Percentiles rank a stretch among this genome's conserved stretches.
Conservation (phyloP, 2,797 vertebrate genomes). For the Bradypus variegatus region DNA sequence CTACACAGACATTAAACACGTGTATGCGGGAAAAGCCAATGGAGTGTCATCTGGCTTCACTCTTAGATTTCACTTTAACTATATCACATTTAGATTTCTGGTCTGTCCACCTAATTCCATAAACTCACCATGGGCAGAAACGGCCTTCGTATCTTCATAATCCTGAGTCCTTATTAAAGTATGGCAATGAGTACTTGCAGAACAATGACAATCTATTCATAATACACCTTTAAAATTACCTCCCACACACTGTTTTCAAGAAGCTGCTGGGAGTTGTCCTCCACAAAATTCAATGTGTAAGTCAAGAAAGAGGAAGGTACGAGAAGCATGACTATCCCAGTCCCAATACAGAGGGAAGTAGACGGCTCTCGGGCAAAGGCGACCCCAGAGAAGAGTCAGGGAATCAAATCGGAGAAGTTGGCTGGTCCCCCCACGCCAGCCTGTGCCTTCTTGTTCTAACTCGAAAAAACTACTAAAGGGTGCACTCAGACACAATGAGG, state of each 20-base stretch:
- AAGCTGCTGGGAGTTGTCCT: too few relatives aligned
- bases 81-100: background rate
- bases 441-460: background rate
- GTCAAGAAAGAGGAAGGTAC: background rate
- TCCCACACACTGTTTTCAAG: too few relatives aligned
- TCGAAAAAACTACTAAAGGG: background rate
- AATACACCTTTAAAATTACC: too few relatives aligned
- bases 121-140: background rate
- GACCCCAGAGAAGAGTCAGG: background rate
- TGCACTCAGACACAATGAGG: background rate
- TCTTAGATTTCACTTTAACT: slow-evolving; percentile 14
- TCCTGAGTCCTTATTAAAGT: background rate
- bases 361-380: background rate
- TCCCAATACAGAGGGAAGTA: background rate
- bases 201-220: background rate
- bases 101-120: background rate
- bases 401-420: background rate
- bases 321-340: background rate
- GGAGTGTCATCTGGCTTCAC: background rate
- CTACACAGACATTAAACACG: background rate
- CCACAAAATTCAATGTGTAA: background rate
- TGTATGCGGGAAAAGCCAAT: background rate
- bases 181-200: background rate
- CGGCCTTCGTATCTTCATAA: background rate
- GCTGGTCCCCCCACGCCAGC: background rate